Conservation (phyloP, 2,113 vertebrate genomes). For the Xerus inauris region DNA sequence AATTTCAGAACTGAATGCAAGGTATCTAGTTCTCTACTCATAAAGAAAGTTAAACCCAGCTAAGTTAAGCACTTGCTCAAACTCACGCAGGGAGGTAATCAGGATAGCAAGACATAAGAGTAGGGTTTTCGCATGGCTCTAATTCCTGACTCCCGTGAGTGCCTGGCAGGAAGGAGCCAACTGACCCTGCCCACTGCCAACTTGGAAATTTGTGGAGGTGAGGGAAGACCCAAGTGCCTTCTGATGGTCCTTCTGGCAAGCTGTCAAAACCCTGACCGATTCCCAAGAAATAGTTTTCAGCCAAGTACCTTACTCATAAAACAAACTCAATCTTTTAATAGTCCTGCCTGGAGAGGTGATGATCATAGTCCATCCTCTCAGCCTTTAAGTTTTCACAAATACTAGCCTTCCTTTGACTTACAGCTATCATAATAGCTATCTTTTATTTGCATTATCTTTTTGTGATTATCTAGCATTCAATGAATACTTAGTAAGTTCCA, state of each 20-base stretch:
- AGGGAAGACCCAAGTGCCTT: not conserved
- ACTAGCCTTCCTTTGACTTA: not conserved
- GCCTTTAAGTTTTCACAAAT: constrained; percentile 1
- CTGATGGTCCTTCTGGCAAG: not conserved
- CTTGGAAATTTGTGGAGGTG: not conserved
- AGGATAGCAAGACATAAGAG: not conserved
- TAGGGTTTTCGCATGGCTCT: not conserved
- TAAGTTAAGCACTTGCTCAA: not conserved
- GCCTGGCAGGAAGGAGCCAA: not conserved
- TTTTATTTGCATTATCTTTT: not conserved
- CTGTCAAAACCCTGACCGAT: not conserved
- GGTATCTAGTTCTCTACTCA: not conserved
- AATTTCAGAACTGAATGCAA: not conserved
- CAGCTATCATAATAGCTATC: not conserved
- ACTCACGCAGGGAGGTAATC: not conserved
- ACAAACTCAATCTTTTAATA: not conserved
- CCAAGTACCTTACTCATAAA: not conserved
- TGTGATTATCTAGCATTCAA: not conserved
- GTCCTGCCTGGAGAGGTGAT: not conserved
- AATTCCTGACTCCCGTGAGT: not conserved
- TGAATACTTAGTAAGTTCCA: not conserved
- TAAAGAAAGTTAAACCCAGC: not conserved
- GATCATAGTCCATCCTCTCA: not conserved
- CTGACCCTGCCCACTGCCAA: not conserved
- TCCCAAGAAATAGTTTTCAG: not conserved